Evolutionary conservation across 2,113 vertebrate species (phyloP), one percentile per base, ranked within the genome.

Genomic region (Zosterops borbonicus): DNA sequence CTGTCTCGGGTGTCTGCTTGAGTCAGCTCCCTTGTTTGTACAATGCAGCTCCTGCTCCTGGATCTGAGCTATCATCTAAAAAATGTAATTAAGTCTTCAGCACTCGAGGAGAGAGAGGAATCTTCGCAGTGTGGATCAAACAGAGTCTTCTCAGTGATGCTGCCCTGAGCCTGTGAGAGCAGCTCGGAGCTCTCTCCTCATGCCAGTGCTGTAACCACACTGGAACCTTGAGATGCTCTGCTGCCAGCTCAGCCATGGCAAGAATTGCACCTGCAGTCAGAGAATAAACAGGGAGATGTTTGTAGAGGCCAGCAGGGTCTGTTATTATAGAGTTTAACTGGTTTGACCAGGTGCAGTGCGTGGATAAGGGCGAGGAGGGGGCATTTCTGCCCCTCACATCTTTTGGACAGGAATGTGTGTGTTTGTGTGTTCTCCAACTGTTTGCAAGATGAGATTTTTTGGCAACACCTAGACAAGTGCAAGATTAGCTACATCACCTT

Each of bases 61-160:
- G 59, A 95, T 92, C 86, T 75, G 44, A 92, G 89, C 55, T 87
- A 80, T 83, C 89, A 67, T 88, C 95, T 95, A 65, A 97, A 97
- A 95, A 95, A 42, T 27, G 2, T 91, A 95, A 96, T 96, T 90
- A 93, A 87, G 92, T 83, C 86, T 92, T 96, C 95, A 92, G 77
- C 87, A 86, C 85, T 91, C 89, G 67, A 70, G 88, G 22, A 60
- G 79, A 46, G 12, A 67, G 60, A 85, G 74, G 56, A 81, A 88
- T 79, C 71, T 94, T 92, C 58, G 14, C 56, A 78, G 86, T 83
- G 47, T 90, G 91, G 89, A 56, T 68, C 67, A 76, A 92, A 74
- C 68, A 63, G 33, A 46, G 4, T 47, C 65, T 76, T 71, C 67
- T 49, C 56, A 27, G 70, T 1, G 41, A 74, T 47, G 60, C 52